Evolutionary conservation across 2,888 invertebrate species (phyloP).

Genomic region (Parnassius apollo): DNA sequence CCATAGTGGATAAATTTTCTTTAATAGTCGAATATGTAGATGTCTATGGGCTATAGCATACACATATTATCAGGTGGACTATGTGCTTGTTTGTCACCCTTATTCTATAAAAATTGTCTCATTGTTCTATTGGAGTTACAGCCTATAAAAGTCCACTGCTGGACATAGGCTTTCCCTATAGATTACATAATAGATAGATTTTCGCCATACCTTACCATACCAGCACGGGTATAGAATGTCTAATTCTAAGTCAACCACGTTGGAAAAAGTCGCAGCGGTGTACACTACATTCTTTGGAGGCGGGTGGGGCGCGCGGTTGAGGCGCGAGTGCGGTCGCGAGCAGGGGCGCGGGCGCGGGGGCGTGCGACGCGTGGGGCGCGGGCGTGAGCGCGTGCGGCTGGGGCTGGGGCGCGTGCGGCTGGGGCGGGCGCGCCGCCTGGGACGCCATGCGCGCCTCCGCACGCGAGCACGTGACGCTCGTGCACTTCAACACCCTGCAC

Average conservation of each 20-base stretch:
- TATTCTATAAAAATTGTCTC: no score
- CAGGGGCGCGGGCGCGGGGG: slow-evolving; percentile 80
- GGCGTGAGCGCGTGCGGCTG: slow-evolving; percentile 86
- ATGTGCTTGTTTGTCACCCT: no score
- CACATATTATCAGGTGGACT: no score
- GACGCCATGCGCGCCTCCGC: slow-evolving; percentile 90
- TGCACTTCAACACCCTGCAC: slow-evolving; percentile 91
- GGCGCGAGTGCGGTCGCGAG: slow-evolving; percentile 81
- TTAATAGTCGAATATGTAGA: no score
- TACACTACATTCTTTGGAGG: slow-evolving; percentile 93
- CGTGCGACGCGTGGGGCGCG: no score
- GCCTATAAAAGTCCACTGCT: no score
- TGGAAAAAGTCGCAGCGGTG: slow-evolving; percentile 95
- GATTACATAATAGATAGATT: no score
- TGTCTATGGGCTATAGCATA: no score
- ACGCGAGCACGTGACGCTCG: slow-evolving; percentile 91
- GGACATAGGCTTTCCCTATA: no score
- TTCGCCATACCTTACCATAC: no score
- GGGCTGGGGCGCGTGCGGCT: slow-evolving; percentile 82
- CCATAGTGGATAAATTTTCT: no score
- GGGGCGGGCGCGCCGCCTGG: slow-evolving; percentile 93
- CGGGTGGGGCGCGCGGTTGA: slow-evolving; percentile 88
- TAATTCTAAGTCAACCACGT: slow-evolving; percentile 90
- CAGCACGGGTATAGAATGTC: slow-evolving; percentile 87
- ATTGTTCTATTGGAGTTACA: no score